Evolutionary conservation across 92 coral and sea anemone genomes (phyloP).

Genomic region (Pocillopora meandrina): DNA sequence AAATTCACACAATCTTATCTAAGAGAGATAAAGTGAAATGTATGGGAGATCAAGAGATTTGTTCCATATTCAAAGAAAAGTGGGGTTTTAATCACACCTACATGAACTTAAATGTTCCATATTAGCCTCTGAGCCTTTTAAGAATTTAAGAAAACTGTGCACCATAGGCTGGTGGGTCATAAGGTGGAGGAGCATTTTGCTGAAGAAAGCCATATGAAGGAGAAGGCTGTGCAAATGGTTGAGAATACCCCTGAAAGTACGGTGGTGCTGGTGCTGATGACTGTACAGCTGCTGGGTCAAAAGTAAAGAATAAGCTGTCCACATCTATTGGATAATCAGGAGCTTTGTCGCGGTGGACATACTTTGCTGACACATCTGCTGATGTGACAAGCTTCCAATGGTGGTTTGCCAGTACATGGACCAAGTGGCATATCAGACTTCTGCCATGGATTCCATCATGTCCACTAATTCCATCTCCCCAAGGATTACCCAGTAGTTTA

Average conservation of each 20-base stretch:
- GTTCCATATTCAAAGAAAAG: too few relatives aligned
- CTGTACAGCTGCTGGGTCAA: slow-evolving; percentile 32
- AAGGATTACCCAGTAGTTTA: slow-evolving; percentile 44
- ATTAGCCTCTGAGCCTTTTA: too few relatives aligned
- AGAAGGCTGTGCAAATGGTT: slow-evolving; percentile 8
- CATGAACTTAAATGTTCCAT: too few relatives aligned
- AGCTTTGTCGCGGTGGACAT: slow-evolving; percentile 56
- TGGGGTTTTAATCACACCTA: too few relatives aligned
- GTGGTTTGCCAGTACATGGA: slow-evolving; percentile 36
- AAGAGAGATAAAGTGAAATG: too few relatives aligned
- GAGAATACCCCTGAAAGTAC: slow-evolving; percentile 21
- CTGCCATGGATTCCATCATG: slow-evolving; percentile 49
- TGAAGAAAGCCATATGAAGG: slow-evolving; percentile 40
- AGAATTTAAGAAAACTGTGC: not conserved
- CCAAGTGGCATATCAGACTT: slow-evolving; percentile 48
- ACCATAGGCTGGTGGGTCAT: slow-evolving; percentile 43
- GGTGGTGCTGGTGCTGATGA: slow-evolving; percentile 34
- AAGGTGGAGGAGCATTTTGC: slow-evolving; percentile 3
- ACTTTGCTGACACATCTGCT: slow-evolving; percentile 70
- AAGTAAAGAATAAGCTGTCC: slow-evolving; percentile 49
- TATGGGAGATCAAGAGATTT: too few relatives aligned
- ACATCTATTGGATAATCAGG: slow-evolving; percentile 67
- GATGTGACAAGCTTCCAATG: slow-evolving; percentile 41
- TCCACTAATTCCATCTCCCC: slow-evolving; percentile 37
- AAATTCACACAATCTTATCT: too few relatives aligned